Evolutionary conservation across 2,888 invertebrate genomes (phyloP).

Genomic region (Phymatocera aterrima): DNA sequence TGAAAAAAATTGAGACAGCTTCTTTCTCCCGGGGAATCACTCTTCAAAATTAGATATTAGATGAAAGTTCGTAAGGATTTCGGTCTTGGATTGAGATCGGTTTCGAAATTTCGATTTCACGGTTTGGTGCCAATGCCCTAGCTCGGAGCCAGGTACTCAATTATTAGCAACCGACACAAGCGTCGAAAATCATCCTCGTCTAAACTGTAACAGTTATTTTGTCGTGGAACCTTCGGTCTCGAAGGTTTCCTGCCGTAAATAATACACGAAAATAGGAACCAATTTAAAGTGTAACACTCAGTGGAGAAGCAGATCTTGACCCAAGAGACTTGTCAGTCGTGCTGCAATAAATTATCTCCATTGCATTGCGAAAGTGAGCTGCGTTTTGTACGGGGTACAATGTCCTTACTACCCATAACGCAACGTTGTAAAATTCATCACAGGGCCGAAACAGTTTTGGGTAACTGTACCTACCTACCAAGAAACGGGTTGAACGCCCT

Average conservation of each 20-base stretch:
- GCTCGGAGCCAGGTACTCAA: not conserved
- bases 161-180: not conserved
- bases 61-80: no score
- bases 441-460: not conserved
- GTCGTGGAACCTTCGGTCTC: not conserved
- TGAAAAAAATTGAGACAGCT: not conserved
- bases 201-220: constrained; percentile 57
- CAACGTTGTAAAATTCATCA: constrained; percentile 15
- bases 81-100: no score
- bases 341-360: constrained; percentile 66
- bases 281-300: constrained; percentile 71
- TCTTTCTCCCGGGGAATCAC: no score
- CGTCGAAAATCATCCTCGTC: constrained; percentile 47
- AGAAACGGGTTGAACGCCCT: constrained; percentile 64
- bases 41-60: no score
- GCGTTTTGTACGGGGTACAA: constrained; percentile 17
- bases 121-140: no score
- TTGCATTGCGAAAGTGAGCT: constrained; percentile 51
- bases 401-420: no score
- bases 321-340: constrained; percentile 52
- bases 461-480: constrained; percentile 60
- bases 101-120: no score
- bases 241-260: constrained; percentile 31
- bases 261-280: constrained; percentile 46
- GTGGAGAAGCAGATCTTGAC: constrained; percentile 59